Evolutionary conservation across 2,888 invertebrate species (phyloP).

Genomic region (Platycheirus rosarum): DNA sequence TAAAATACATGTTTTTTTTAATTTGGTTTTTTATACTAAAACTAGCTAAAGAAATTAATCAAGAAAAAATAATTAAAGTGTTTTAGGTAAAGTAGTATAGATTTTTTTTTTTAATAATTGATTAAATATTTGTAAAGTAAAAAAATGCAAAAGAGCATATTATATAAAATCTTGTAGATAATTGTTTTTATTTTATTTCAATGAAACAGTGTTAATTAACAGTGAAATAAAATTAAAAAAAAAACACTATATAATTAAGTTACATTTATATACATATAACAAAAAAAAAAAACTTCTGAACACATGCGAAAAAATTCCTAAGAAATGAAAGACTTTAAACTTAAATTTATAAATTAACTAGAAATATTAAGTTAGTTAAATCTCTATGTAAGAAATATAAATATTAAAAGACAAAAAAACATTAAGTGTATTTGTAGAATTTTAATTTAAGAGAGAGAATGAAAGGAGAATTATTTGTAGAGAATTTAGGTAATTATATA

Average conservation of each 20-base stretch:
- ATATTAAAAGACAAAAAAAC: slow-evolving; percentile 13
- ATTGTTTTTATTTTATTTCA: slow-evolving; percentile 35
- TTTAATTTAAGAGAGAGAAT: slow-evolving; percentile 39
- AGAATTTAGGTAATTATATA: slow-evolving; percentile 33
- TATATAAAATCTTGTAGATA: slow-evolving; percentile 75
- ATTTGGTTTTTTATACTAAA: slow-evolving; percentile 7
- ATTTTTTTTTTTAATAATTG: slow-evolving; percentile 20
- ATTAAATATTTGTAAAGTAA: too few relatives aligned
- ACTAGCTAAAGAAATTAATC: slow-evolving; percentile 9
- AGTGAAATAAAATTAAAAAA: slow-evolving; percentile 7
- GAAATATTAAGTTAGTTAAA: slow-evolving; percentile 48
- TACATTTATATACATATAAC: slow-evolving; percentile 33
- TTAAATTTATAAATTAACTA: slow-evolving; percentile 59
- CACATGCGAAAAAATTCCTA: slow-evolving; percentile 79
- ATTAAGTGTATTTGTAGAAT: slow-evolving; percentile 48
- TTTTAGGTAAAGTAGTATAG: slow-evolving; percentile 14
- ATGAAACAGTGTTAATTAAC: slow-evolving; percentile 56
- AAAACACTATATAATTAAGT: slow-evolving; percentile 50
- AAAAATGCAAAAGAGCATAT: slow-evolving; percentile 41
- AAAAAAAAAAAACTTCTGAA: slow-evolving; percentile 62
- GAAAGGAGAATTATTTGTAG: slow-evolving; percentile 34
- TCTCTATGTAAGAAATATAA: slow-evolving; percentile 25
- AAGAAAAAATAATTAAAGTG: slow-evolving; percentile 18
- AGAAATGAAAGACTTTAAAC: slow-evolving; percentile 81
- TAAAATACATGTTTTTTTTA: not conserved